phyloP scores from a whole-genome alignment of 1,140 invertebrate genomes.

The Ceratosolen fusciceps region DNA sequence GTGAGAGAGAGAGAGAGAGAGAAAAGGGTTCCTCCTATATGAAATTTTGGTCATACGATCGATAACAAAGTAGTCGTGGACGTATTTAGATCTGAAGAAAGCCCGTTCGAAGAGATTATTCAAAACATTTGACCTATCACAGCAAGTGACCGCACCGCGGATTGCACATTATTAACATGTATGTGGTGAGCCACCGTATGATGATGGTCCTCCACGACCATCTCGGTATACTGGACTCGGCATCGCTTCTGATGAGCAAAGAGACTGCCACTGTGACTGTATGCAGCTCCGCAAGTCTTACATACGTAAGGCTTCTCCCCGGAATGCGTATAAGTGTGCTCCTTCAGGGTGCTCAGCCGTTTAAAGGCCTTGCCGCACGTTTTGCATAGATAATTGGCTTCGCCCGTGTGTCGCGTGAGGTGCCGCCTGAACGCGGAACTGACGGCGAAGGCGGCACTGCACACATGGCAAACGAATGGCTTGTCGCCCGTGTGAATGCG shows the following conservation, averaged over 20 bases:
- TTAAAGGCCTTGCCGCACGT: constrained; percentile 79
- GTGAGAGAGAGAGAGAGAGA: constrained; percentile 23
- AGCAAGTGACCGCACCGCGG: constrained; percentile 65
- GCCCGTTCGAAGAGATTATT: constrained; percentile 31
- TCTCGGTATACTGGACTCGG: constrained; percentile 64
- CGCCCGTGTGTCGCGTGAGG: constrained; percentile 75
- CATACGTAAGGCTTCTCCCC: constrained; percentile 75
- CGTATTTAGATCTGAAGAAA: constrained; percentile 9
- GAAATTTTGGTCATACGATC: constrained; percentile 42
- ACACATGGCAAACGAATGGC: constrained; percentile 69
- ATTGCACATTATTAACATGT: constrained; percentile 67
- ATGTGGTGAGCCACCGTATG: constrained; percentile 62
- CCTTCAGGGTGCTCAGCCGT: constrained; percentile 73
- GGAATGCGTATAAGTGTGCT: constrained; percentile 74
- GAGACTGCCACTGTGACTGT: constrained; percentile 70
- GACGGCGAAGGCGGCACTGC: constrained; percentile 69
- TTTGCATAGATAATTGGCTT: constrained; percentile 74
- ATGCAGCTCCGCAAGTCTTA: constrained; percentile 73
- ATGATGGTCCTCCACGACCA: constrained; percentile 63
- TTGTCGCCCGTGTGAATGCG: constrained; percentile 70
- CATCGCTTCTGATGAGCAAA: constrained; percentile 72
- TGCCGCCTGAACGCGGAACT: constrained; percentile 71
- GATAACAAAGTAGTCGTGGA: constrained; percentile 31
- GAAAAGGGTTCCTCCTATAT: constrained; percentile 32
- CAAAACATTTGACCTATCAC: constrained; percentile 69